These are phyloP conservation scores for Brachymystax lenok DNA, from an alignment of 2,797 vertebrate genomes.

Conservation along the genomic window DNA sequence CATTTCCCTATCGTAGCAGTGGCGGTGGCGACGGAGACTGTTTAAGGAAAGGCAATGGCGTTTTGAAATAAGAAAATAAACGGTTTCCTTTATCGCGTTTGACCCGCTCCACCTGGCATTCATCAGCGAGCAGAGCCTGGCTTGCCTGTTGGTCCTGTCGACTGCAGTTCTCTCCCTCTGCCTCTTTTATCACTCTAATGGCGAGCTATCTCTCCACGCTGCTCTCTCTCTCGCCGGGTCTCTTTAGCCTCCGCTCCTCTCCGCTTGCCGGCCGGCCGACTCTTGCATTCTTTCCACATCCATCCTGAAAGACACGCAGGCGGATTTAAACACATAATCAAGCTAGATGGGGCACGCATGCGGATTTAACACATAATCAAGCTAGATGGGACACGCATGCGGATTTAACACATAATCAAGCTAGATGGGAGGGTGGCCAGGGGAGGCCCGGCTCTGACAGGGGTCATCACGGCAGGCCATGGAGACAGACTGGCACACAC, in stretches of 20 bases:
- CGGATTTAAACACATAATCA: conserved; percentile 80
- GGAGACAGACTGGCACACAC: conserved; percentile 48
- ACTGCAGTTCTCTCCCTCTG: conserved; percentile 68
- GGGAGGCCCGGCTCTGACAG: conserved; percentile 71
- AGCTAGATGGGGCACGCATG: conserved; percentile 48
- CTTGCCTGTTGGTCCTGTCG: conserved; percentile 74
- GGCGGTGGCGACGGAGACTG: conserved; percentile 46
- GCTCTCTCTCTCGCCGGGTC: conserved; percentile 62
- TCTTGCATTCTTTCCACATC: conserved; percentile 76
- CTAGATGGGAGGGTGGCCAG: conserved; percentile 56
- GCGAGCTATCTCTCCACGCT: conserved; percentile 74
- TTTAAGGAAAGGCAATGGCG: conserved; percentile 58
- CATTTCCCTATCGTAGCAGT: conserved; percentile 57
- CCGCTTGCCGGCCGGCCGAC: conserved; percentile 50
- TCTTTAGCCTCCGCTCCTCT: conserved; percentile 58
- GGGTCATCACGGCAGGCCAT: conserved; percentile 63
- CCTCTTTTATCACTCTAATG: conserved; percentile 81
- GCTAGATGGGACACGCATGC: conserved; percentile 59
- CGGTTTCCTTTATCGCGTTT: conserved; percentile 69
- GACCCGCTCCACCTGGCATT: conserved; percentile 78
- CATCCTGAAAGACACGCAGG: conserved; percentile 69
- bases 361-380: conserved; percentile 79
- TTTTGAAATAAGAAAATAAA: conserved; percentile 78
- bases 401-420: conserved; percentile 78
- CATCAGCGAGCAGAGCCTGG: conserved; percentile 71